Base-by-base conservation (phyloP, 2,888 invertebrate genomes). In the Rotaria sp. region DNA sequence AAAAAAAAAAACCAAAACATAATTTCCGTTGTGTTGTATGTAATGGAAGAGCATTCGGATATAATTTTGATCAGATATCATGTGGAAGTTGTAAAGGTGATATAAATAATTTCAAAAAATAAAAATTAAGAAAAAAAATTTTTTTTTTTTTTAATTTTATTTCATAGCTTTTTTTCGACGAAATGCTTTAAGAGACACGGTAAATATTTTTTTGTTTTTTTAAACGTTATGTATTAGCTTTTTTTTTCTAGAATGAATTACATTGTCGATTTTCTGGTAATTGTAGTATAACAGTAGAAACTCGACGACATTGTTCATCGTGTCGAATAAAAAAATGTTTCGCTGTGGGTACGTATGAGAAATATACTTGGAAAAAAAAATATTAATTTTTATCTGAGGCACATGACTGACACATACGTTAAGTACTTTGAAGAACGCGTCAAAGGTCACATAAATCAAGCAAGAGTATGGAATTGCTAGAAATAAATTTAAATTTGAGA, bases 31-130 rank as follows among this genome's bases (percentile, higher is more conserved):
- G 67, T 67, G 35, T 35, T 15, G 67, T 67, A 35, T 67, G 67
- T 38, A 7, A 7, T 67, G 67, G 35, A 18, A 15, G 35, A 30
- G 67, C 67, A 30, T 67, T 67, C 21, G 67, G 67, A 15, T 67
- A 67, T 38, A 67, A 67, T 67, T 67, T 67, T 67, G 67, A 67
- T 67, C 67, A 67, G 18, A 67, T 67, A 35, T 38, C 67, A 38
- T 67, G 67, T 67, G 67, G 38, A 67, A 67, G 67, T 21, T 67
- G 67, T 67, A 67, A 67, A 67, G 67, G 67, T 67, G 8, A 35
- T 5, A 35, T 67, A 35, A 67, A 21, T n/a, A n/a, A n/a, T n/a
- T n/a, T n/a, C 5, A 35, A 55, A 21, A 18, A 26, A 35, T 26
- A 0, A 35, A 11, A 10, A 21, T 35, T 21, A 30, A 2, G 30